A percentile compares a stretch with the other conserved stretches of the same genome.
Evolutionary conservation across 1,140 invertebrate genomes (phyloP).

Genomic region (Halictus rubicundus): DNA sequence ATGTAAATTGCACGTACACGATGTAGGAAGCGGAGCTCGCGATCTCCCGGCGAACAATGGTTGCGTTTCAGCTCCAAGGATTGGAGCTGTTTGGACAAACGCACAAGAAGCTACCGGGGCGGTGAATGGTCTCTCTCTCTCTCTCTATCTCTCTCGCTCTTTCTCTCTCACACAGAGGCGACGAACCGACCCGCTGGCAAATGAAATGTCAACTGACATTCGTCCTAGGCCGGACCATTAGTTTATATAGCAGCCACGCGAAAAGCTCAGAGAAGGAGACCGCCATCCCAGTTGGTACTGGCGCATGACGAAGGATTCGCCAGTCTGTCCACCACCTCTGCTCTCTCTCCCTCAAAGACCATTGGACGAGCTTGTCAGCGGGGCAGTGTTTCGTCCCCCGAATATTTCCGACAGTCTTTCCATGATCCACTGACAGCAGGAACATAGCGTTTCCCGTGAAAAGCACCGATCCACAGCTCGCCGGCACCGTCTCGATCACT

Average conservation of each 20-base stretch:
- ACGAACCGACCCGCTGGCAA: slow-evolving; percentile 20
- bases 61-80: too few relatives aligned
- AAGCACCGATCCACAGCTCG: not conserved
- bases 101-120: too few relatives aligned
- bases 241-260: slow-evolving; percentile 73
- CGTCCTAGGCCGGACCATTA: slow-evolving; percentile 58
- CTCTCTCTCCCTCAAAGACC: slow-evolving; percentile 30
- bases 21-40: too few relatives aligned
- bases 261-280: slow-evolving; percentile 67
- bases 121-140: too few relatives aligned
- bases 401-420: slow-evolving; percentile 30
- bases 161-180: too few relatives aligned
- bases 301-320: slow-evolving; percentile 74
- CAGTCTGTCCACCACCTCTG: slow-evolving; percentile 47
- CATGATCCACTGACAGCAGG: slow-evolving; percentile 15
- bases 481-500: slow-evolving; percentile 20
- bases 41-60: too few relatives aligned
- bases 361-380: slow-evolving; percentile 56
- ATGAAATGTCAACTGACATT: slow-evolving; percentile 66
- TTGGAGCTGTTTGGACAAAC: too few relatives aligned
- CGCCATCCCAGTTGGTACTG: slow-evolving; percentile 72
- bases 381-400: slow-evolving; percentile 14
- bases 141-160: too few relatives aligned
- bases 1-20: too few relatives aligned
- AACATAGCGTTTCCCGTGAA: slow-evolving; percentile 24